Percentiles rank a stretch among this genome's conserved stretches.
Evolutionary conservation across 2,113 vertebrate genomes (phyloP).

Genomic region (Mionectes macconnelli): DNA sequence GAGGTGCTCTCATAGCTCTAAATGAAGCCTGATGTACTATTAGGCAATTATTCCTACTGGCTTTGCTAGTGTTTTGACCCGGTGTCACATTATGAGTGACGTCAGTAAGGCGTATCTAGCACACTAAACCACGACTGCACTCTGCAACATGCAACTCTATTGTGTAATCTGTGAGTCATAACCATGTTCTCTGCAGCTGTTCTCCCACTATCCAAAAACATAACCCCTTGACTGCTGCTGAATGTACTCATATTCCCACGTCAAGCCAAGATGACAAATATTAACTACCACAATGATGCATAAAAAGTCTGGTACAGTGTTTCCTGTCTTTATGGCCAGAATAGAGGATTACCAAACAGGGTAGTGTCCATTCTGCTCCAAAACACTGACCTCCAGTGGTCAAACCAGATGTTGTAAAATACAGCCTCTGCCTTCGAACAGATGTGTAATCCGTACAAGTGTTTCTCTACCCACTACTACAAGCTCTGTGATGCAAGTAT

Average conservation of each 20-base stretch:
- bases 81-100: neutral
- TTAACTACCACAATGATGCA: constrained; percentile 44
- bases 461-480: neutral
- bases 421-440: neutral
- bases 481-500: neutral
- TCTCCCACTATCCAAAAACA: constrained; percentile 32
- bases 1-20: neutral
- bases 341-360: neutral
- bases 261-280: constrained; percentile 34
- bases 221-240: constrained; percentile 49
- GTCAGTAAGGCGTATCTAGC: neutral
- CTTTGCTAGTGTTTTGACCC: neutral
- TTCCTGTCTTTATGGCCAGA: neutral
- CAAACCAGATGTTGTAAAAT: neutral
- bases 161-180: constrained; percentile 10
- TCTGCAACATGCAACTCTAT: neutral
- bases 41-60: neutral
- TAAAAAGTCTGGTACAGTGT: constrained; percentile 28
- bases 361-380: neutral
- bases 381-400: constrained; percentile 60
- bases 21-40: neutral
- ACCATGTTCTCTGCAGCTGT: neutral
- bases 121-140: neutral
- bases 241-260: neutral
- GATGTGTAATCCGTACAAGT: neutral